Evolutionary conservation across 2,113 vertebrate genomes (phyloP).

Genomic region (Cnemophilus loriae): DNA sequence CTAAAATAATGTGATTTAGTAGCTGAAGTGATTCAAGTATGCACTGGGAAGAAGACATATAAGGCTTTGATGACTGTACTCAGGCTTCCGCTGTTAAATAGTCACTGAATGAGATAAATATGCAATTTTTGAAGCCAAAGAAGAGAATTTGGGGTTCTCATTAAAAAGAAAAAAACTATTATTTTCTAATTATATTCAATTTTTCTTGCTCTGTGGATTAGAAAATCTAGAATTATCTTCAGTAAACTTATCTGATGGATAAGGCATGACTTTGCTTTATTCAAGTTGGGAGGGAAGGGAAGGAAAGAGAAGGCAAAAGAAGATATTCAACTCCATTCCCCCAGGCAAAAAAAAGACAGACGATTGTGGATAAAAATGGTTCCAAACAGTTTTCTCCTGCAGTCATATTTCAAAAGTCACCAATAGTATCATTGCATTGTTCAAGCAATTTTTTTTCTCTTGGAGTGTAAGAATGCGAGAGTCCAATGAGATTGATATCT

Average conservation of each 20-base stretch:
- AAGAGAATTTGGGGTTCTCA: neutral
- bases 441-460: neutral
- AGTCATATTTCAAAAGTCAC: neutral
- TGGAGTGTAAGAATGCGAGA: neutral
- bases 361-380: neutral
- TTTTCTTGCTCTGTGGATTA: neutral
- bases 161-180: neutral
- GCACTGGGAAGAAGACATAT: neutral
- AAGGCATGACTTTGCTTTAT: neutral
- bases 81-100: neutral
- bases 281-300: rapidly evolving
- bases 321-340: neutral
- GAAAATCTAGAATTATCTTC: conserved; percentile 5
- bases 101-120: neutral
- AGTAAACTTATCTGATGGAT: neutral
- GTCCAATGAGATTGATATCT: neutral
- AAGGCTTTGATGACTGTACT: neutral
- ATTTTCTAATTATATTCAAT: neutral
- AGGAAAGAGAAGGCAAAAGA: neutral
- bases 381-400: neutral
- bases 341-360: neutral
- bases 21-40: neutral
- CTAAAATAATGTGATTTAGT: neutral
- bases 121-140: neutral
- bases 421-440: neutral